Evolutionary conservation across 2,797 vertebrate genomes (phyloP), one percentile per base, ranked within the genome.

Genomic region (Emys orbicularis): DNA sequence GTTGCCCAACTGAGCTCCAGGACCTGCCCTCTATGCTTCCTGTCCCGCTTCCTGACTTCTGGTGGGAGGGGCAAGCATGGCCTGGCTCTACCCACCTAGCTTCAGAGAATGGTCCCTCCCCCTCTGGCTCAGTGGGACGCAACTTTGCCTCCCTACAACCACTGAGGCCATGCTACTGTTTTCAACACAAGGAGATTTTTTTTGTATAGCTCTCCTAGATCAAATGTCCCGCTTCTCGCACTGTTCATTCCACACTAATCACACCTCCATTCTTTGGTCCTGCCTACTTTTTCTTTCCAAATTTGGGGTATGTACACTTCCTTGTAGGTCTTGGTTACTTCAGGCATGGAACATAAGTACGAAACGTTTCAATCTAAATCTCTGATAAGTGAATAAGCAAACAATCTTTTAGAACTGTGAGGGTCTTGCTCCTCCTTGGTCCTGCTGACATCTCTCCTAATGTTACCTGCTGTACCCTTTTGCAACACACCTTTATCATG

Each of bases 321-420:
- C 65, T 31, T 61, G 81, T 27, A 41, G 41, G 53, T 86, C 12
- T 16, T 83, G 72, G 41, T 44, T 65, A 86, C 47, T 18, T 90
- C 37, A 59, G 54, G 12, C 52, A 49, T 87, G 29, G 12, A 94
- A 77, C 88, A 76, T 0, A 81, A 41, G n/a, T 6, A 87, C 5
- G 1, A 91, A 94, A 82, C 52, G 34, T 52, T 91, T 89, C 8
- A 84, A 41, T 84, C 34, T 84, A 41, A 79, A 81, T 8, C 41
- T 81, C 88, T 92, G 53, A 54, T 92, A 54, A 88, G 34, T 65
- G 86, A 19, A 61, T 85, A 74, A 87, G 37, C 53, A 47, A 57
- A 79, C 74, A 3, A 29, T 27, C 12, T 2, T 88, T 90, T 90
- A 19, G 81, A 49, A 25, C 13, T 56, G 7, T 31, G 37, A 57